A percentile compares a stretch with the other conserved stretches of the same genome.
phyloP scores from a whole-genome alignment of 2,113 vertebrate species.

The Strix aluco region DNA sequence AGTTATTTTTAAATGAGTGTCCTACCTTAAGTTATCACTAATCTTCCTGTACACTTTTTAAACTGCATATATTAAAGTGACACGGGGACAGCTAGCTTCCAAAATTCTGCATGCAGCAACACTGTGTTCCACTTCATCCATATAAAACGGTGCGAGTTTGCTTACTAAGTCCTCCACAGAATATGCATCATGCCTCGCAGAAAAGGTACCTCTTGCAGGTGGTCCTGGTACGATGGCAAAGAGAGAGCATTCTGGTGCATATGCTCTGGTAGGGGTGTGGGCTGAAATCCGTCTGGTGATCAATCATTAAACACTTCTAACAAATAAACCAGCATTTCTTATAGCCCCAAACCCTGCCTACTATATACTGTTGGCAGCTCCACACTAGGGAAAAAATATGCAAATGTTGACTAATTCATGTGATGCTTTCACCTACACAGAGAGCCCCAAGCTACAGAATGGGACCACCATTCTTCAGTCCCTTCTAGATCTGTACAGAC shows the following conservation, averaged over 20 bases:
- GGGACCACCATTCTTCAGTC: neutral
- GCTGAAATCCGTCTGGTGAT: neutral
- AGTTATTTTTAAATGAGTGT: neutral
- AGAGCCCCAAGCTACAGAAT: neutral
- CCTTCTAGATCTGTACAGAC: neutral
- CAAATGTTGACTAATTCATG: neutral
- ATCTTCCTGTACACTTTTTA: neutral
- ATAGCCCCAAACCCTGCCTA: neutral
- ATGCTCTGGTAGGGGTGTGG: neutral
- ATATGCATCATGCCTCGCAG: rapidly evolving
- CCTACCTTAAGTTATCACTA: neutral
- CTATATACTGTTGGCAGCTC: neutral
- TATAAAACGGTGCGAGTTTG: neutral
- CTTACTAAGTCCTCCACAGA: neutral
- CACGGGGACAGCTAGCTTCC: neutral
- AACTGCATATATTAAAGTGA: neutral
- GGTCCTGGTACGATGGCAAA: neutral
- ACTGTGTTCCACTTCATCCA: neutral
- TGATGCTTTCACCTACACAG: neutral
- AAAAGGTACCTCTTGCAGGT: neutral
- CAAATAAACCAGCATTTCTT: neutral
- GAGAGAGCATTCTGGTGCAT: neutral
- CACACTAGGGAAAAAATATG: neutral
- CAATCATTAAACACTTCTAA: neutral
- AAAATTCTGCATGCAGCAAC: neutral